Evolutionary conservation across 1,140 invertebrate genomes (phyloP).

Genomic region (Drosophila repletoides): DNA sequence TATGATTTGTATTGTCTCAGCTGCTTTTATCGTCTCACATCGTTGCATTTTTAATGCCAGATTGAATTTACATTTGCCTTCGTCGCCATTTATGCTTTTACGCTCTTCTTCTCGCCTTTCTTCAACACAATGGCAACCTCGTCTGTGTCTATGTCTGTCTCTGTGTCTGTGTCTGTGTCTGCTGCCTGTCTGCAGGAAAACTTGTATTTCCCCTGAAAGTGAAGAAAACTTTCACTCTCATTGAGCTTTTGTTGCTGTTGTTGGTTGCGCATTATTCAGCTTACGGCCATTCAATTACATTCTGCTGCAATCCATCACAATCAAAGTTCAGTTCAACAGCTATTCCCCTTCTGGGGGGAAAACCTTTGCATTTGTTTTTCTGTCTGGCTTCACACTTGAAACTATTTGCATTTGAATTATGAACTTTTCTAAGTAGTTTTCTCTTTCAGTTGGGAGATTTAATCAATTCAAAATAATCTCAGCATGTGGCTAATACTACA

Average conservation of each 20-base stretch:
- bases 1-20: conserved; percentile 61
- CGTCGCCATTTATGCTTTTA: conserved; percentile 43
- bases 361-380: conserved; percentile 46
- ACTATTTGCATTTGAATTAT: conserved; percentile 14
- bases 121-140: conserved; percentile 37
- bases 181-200: conserved; percentile 45
- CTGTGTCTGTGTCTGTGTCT: conserved; percentile 56
- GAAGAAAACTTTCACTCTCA: conserved; percentile 75
- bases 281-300: conserved; percentile 66
- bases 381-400: not conserved
- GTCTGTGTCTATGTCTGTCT: too few species aligned
- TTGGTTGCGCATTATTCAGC: conserved; percentile 17
- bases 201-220: conserved; percentile 25
- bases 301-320: conserved; percentile 69
- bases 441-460: not conserved
- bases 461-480: too few species aligned
- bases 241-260: too few species aligned
- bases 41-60: conserved; percentile 69
- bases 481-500: too few species aligned
- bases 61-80: conserved; percentile 75
- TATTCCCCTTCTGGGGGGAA: conserved; percentile 27
- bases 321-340: conserved; percentile 65
- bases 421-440: conserved; percentile 4
- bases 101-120: conserved; percentile 29
- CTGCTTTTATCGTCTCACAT: conserved; percentile 41